Conservation (phyloP, 2,113 vertebrate genomes). For the Bubo bubo region DNA sequence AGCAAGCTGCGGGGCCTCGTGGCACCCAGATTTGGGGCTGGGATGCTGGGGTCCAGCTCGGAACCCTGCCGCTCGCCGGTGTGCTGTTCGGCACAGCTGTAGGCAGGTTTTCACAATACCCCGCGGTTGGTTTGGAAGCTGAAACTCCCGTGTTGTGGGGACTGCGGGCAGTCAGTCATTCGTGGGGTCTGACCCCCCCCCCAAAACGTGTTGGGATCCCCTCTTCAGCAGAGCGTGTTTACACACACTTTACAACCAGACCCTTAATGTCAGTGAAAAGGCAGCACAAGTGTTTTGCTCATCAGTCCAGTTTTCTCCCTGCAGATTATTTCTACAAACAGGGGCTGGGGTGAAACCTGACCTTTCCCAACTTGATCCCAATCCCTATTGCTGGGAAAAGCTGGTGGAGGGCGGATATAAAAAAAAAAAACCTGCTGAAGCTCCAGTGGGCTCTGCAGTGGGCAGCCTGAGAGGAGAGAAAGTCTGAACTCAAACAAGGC, state of each 20-base stretch:
- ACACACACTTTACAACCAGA: background rate
- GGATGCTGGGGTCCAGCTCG: fast-evolving
- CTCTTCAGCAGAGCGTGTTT: fast-evolving
- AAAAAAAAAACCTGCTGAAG: background rate
- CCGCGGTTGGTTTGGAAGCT: fast-evolving
- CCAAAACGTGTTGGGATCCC: background rate
- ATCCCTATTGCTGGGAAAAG: background rate
- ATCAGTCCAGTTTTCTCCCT: background rate
- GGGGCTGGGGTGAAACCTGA: background rate
- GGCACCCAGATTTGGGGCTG: background rate
- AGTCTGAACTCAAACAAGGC: background rate
- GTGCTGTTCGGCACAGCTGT: fast-evolving
- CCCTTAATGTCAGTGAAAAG: background rate
- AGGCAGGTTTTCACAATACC: background rate
- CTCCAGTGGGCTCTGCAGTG: background rate
- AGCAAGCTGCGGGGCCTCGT: fast-evolving
- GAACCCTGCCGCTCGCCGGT: too few species aligned
- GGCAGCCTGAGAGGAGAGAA: background rate
- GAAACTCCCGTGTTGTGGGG: fast-evolving
- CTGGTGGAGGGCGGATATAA: background rate
- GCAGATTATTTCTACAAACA: background rate
- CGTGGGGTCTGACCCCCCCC: background rate
- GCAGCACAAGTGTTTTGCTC: background rate
- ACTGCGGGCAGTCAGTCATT: background rate
- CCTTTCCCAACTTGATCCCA: background rate